Percentiles rank a stretch among this genome's conserved stretches.
These are phyloP conservation scores for Aulostomus chinensis DNA, from an alignment of 2,797 vertebrate species.

Conservation along the genomic window DNA sequence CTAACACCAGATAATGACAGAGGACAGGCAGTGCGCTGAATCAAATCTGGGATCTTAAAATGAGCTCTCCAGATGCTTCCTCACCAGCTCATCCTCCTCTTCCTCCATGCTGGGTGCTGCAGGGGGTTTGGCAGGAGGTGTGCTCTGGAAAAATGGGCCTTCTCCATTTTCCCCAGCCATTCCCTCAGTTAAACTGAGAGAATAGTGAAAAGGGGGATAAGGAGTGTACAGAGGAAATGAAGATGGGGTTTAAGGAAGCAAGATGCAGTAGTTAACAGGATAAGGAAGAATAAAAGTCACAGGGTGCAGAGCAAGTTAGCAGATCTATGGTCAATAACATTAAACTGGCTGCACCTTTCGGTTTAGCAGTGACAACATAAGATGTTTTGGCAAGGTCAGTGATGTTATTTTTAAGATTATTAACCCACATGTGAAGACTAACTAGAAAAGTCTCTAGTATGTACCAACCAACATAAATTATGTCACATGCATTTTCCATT, in stretches of 20 bases:
- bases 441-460: too few species aligned
- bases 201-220: constrained; percentile 28
- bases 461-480: too few species aligned
- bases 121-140: constrained; percentile 50
- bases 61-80: constrained; percentile 58
- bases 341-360: too few species aligned
- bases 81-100: constrained; percentile 94
- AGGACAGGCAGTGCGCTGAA: not conserved
- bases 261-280: not conserved
- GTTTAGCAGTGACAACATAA: too few species aligned
- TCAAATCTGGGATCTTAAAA: too few species aligned
- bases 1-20: not conserved
- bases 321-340: too few species aligned
- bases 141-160: constrained; percentile 66
- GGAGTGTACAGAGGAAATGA: not conserved
- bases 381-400: too few species aligned
- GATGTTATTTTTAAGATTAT: too few species aligned
- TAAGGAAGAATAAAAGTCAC: too few species aligned
- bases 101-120: constrained; percentile 79
- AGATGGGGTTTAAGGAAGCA: not conserved
- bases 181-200: constrained; percentile 70
- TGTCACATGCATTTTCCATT: too few species aligned
- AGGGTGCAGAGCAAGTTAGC: too few species aligned
- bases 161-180: constrained; percentile 67
- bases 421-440: too few species aligned